phyloP scores from a whole-genome alignment of 1,140 invertebrate genomes.

The Oryctes rhinoceros region DNA sequence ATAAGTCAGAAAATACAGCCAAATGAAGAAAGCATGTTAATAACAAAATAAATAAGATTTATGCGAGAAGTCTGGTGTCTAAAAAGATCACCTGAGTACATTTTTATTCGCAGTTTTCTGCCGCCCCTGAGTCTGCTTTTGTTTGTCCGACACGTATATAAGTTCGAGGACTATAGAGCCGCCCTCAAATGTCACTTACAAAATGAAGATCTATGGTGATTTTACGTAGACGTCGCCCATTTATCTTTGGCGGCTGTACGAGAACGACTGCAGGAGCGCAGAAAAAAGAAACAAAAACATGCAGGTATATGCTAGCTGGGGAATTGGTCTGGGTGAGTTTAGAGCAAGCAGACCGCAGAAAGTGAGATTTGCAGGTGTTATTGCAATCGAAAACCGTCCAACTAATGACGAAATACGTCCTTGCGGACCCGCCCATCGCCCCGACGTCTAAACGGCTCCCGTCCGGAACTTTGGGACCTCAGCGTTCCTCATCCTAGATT shows the following conservation, averaged over 20 bases:
- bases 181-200: not conserved
- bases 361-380: constrained; percentile 22
- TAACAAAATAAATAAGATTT: constrained; percentile 21
- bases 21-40: constrained; percentile 8
- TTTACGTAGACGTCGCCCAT: constrained; percentile 28
- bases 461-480: not conserved
- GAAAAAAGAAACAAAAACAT: not conserved
- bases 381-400: not conserved
- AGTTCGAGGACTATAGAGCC: constrained; percentile 28
- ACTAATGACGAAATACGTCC: constrained; percentile 36
- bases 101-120: constrained; percentile 15
- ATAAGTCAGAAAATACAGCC: not conserved
- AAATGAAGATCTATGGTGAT: constrained; percentile 40
- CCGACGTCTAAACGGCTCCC: not conserved
- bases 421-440: not conserved
- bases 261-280: not conserved
- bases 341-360: not conserved
- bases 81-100: not conserved
- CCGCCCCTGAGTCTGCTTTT: not conserved
- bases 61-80: not conserved
- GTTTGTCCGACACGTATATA: constrained; percentile 29
- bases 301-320: not conserved
- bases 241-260: constrained; percentile 30
- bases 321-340: not conserved
- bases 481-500: not conserved